A percentile compares a stretch with the other conserved stretches of the same genome.
These are phyloP conservation scores for Myiothlypis chrysogaster DNA, from an alignment of 2,797 vertebrate genomes.

Conservation along the genomic window DNA sequence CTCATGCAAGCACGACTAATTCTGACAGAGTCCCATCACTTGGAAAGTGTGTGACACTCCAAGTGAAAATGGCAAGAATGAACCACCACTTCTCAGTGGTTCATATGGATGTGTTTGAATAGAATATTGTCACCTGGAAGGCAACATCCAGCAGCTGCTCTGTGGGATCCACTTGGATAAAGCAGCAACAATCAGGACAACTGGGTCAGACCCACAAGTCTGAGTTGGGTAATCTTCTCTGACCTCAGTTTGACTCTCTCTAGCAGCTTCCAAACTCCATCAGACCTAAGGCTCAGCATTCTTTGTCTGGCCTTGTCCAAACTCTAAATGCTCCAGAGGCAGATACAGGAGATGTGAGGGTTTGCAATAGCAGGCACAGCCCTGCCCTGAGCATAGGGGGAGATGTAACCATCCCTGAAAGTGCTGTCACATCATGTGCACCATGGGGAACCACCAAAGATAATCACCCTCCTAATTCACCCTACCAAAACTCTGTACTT, in stretches of 20 bases:
- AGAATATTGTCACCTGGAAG: background rate
- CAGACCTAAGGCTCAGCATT: background rate
- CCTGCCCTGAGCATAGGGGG: background rate
- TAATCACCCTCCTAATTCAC: background rate
- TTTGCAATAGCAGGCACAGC: background rate
- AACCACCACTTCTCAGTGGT: background rate
- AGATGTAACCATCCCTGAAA: background rate
- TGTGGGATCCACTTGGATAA: background rate
- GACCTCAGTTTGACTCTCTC: background rate
- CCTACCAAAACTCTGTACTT: background rate
- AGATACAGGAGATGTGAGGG: background rate
- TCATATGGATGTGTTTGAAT: background rate
- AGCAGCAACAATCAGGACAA: background rate
- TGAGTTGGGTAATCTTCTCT: background rate
- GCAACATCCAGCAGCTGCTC: background rate
- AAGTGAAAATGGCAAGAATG: background rate
- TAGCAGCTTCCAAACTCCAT: background rate
- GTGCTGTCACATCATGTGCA: background rate
- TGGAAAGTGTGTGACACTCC: background rate
- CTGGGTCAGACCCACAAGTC: background rate
- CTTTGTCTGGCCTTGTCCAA: background rate
- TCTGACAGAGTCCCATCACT: constrained; percentile 39
- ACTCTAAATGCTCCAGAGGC: background rate
- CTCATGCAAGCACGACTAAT: constrained; percentile 43
- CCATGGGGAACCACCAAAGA: background rate